Percentiles rank a stretch among this genome's conserved stretches.
These are phyloP conservation scores for Microctonus hyperodae DNA, from an alignment of 2,888 invertebrate species.

Conservation along the genomic window DNA sequence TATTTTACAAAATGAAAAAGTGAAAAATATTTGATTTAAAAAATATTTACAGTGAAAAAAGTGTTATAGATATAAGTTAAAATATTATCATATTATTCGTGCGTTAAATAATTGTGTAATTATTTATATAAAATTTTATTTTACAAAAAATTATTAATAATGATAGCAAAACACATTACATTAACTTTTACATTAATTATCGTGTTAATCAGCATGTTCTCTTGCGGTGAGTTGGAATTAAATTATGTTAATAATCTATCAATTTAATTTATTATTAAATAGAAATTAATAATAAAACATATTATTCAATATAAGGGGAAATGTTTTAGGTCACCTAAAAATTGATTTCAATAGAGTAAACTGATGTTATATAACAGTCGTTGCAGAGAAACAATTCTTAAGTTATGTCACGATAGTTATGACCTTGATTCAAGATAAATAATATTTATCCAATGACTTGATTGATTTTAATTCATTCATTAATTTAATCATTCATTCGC, in stretches of 20 bases:
- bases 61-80: not conserved
- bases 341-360: not conserved
- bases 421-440: not conserved
- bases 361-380: conserved; percentile 15
- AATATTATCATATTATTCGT: not conserved
- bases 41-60: not conserved
- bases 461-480: not conserved
- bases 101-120: not conserved
- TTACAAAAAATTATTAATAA: conserved; percentile 1
- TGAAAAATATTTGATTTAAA: not conserved
- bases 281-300: not conserved
- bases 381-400: conserved; percentile 1
- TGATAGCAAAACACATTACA: conserved; percentile 20
- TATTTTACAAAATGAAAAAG: not conserved
- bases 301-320: not conserved
- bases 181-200: conserved; percentile 16
- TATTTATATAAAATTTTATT: not conserved
- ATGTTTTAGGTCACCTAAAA: not conserved
- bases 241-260: not conserved
- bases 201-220: conserved; percentile 19
- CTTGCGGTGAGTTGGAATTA: conserved; percentile 24
- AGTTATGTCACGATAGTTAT: conserved; percentile 9
- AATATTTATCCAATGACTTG: not conserved
- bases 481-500: not conserved
- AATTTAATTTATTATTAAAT: not conserved